Evolutionary conservation across 2,888 invertebrate species (phyloP).

Genomic region (Heliconius aoede): DNA sequence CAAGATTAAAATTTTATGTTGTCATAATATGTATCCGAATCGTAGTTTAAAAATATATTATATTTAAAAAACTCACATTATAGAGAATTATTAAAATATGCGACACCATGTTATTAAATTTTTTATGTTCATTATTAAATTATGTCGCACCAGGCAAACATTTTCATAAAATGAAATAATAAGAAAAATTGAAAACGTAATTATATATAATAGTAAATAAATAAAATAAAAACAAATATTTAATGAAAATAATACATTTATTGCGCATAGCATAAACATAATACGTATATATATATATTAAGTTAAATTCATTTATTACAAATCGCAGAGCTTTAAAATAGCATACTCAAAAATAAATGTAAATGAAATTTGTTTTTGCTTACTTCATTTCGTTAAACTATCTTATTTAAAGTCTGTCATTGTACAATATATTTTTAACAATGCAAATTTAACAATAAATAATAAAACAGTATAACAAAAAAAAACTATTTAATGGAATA

Average conservation of each 20-base stretch:
- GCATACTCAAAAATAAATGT: background rate
- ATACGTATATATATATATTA: background rate
- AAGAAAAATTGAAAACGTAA: background rate
- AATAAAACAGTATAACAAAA: background rate
- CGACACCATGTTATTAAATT: too few species aligned
- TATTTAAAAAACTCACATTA: too few species aligned
- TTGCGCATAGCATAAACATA: constrained; percentile 5
- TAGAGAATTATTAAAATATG: background rate
- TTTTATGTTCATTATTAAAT: too few species aligned
- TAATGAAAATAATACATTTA: background rate
- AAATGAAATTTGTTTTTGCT: background rate
- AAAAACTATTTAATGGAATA: background rate
- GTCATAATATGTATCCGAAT: too few species aligned
- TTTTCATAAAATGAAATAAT: background rate
- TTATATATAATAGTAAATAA: background rate
- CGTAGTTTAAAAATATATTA: background rate
- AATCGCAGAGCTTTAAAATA: constrained; percentile 1
- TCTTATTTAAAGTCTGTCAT: background rate
- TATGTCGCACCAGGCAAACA: constrained; percentile 4
- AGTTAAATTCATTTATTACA: background rate
- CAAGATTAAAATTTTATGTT: background rate
- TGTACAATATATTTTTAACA: background rate
- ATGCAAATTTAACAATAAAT: too few species aligned
- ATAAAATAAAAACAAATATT: constrained; percentile 9
- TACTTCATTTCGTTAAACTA: background rate